Evolutionary conservation across 1,140 invertebrate species (phyloP), one percentile per base, ranked within the genome.

Genomic region (Brachionus asplanchnoidis): DNA sequence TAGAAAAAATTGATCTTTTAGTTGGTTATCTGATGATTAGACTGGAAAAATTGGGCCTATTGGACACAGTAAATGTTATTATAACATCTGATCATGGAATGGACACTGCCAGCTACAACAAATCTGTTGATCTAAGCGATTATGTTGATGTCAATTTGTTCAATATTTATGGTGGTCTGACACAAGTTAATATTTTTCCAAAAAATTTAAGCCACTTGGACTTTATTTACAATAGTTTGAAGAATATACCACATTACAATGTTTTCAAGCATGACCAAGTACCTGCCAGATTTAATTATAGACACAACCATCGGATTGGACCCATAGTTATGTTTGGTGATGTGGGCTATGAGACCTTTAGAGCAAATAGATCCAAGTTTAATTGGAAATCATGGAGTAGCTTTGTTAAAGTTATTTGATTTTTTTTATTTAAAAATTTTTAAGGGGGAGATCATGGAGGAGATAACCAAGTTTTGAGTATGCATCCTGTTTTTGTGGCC

Each of bases 11-110:
- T 23, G 85, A 85, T 32, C 23, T 36, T n/a, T n/a, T 68, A 66
- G 23, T 85, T n/a, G 68, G 56, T 11, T 75, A 53, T 44, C 12
- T 85, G 11, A 20, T 82, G 5, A 23, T n/a, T 0, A 82, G 70
- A 9, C 60, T 66, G 28, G 60, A 87, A 26, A 86, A 88, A 65
- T 86, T 88, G 88, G 85, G 87, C 88, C 88, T 94, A 50, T 87
- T 87, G 42, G 89, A 92, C 86, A 87, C 87, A 77, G 90, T 93
- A 0, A 94, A 94, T 88, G 88, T 94, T 2, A 91, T 94, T 82
- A 90, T 94, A 70, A 88, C 93, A 3, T 93, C 93, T 87, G 94
- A 95, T 89, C 94, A 94, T 89, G 94, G 94, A 12, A 94, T 94
- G 92, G 86, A 91, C 2, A 87, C 89, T 32, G 90, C 93, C 1